These are phyloP conservation scores for Abscondita cerata DNA, from an alignment of 2,888 invertebrate species.

Conservation along the genomic window DNA sequence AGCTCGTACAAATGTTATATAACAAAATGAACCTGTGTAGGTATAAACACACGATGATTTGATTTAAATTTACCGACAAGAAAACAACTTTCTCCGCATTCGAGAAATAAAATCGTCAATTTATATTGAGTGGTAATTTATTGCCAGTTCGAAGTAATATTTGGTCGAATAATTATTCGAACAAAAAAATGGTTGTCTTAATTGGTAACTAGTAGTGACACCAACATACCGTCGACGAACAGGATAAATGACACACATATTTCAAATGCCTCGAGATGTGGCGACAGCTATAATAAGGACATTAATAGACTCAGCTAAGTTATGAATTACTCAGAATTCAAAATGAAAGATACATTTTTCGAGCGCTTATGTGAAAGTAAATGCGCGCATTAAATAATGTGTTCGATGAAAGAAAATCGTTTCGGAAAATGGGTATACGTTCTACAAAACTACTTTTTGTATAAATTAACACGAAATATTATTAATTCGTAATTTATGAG, in stretches of 20 bases:
- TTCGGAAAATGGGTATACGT: background rate
- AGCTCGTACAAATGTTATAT: conserved; percentile 11
- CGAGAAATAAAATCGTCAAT: conserved; percentile 13
- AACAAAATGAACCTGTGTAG: conserved; percentile 27
- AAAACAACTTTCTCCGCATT: conserved; percentile 24
- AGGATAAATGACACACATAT: conserved; percentile 53
- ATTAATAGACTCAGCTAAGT: conserved; percentile 28
- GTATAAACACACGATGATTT: conserved; percentile 17
- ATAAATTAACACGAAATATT: conserved; percentile 1
- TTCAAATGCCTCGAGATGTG: conserved; percentile 46
- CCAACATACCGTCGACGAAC: conserved; percentile 46
- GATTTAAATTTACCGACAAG: conserved; percentile 18
- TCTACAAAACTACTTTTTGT: conserved; percentile 8
- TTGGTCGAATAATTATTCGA: too few species aligned
- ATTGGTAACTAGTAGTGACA: background rate
- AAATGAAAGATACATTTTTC: background rate
- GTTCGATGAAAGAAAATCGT: background rate
- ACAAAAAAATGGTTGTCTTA: conserved; percentile 23
- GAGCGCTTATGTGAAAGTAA: background rate
- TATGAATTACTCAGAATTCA: background rate
- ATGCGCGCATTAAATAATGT: too few species aligned
- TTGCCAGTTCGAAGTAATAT: conserved; percentile 10
- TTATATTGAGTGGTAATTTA: conserved; percentile 18
- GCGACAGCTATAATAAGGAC: conserved; percentile 36
- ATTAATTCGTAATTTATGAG: conserved; percentile 20